These are phyloP conservation scores for Dasyurus viverrinus DNA, from an alignment of 2,113 vertebrate species.

Conservation along the genomic window DNA sequence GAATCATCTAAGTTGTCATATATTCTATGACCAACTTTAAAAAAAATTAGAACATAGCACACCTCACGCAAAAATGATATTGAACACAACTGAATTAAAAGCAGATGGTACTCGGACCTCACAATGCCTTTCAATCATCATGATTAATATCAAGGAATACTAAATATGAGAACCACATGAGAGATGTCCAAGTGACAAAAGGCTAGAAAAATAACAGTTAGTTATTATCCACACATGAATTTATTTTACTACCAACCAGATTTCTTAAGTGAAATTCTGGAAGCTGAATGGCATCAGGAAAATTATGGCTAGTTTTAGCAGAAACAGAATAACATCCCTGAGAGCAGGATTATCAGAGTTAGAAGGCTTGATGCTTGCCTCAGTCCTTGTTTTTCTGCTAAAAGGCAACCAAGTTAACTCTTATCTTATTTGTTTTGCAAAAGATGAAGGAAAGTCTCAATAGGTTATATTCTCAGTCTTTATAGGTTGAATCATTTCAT, in stretches of 20 bases:
- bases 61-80: constrained; percentile 2
- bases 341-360: background rate
- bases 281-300: background rate
- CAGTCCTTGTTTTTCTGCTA: background rate
- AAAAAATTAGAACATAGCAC: constrained; percentile 30
- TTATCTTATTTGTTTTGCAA: background rate
- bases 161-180: constrained; percentile 21
- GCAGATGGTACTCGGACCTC: constrained; percentile 21
- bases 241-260: background rate
- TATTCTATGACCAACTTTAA: constrained; percentile 1
- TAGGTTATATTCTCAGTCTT: background rate
- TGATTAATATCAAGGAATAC: constrained; percentile 35
- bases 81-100: constrained; percentile 41
- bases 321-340: background rate
- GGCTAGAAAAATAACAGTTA: background rate
- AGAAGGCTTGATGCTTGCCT: background rate
- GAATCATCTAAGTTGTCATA: constrained; percentile 22
- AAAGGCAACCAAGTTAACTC: background rate
- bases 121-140: constrained; percentile 22
- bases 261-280: background rate
- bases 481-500: background rate
- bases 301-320: background rate
- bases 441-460: background rate
- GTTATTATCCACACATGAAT: background rate
- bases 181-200: constrained; percentile 1